phyloP scores from a whole-genome alignment of 2,113 vertebrate species.

The Collichthys lucidus region DNA sequence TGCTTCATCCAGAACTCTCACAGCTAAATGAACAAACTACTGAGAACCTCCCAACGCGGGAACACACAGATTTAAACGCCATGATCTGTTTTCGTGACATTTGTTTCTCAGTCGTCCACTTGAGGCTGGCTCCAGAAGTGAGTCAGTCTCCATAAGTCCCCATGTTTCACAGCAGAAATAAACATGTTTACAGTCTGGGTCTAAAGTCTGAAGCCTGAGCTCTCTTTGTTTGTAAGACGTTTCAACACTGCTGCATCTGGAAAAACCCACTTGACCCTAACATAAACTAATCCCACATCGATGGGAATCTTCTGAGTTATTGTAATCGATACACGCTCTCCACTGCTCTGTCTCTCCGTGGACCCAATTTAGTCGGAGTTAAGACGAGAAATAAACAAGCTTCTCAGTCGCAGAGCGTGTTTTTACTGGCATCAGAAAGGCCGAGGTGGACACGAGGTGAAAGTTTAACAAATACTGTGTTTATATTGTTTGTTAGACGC shows the following conservation, averaged over 20 bases:
- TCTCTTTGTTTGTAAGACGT: neutral
- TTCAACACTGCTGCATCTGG: no score
- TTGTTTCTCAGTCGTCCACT: no score
- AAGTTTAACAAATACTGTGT: neutral
- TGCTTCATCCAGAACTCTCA: slow-evolving; percentile 27
- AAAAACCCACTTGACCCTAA: no score
- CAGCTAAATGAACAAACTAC: slow-evolving; percentile 38
- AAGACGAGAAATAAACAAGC: slow-evolving; percentile 5
- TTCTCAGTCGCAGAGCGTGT: neutral
- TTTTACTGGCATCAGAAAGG: slow-evolving; percentile 18
- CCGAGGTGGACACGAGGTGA: slow-evolving; percentile 5
- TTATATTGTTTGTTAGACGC: neutral
- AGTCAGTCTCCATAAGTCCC: no score
- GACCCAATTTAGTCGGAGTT: neutral
- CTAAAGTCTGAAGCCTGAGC: neutral
- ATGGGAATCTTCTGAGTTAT: neutral
- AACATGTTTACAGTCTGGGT: no score
- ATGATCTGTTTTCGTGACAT: no score
- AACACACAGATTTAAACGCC: no score
- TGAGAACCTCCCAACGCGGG: no score
- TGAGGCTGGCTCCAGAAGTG: no score
- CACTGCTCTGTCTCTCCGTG: neutral
- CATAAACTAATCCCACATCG: no score
- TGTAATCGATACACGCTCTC: neutral
- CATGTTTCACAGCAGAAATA: no score